phyloP scores from a whole-genome alignment of 2,888 invertebrate species.

The Meiosimyza platycephala region DNA sequence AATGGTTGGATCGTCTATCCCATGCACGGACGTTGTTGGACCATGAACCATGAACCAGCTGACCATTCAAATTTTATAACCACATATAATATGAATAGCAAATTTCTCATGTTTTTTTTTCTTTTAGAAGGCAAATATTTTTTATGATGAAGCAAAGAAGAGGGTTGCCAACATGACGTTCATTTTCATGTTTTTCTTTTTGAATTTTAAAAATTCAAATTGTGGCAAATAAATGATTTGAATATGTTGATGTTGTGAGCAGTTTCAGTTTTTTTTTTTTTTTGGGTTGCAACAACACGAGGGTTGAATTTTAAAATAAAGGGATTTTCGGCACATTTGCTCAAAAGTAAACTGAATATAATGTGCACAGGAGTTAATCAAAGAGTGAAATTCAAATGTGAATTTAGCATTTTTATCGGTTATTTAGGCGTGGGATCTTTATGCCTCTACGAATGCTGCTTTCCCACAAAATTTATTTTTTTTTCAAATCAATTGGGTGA shows the following conservation, averaged over 20 bases:
- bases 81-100: constrained; percentile 47
- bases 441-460: no score
- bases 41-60: constrained; percentile 43
- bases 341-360: no score
- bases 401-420: constrained; percentile 28
- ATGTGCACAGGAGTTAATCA: constrained; percentile 8
- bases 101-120: constrained; percentile 37
- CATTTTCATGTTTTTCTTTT: no score
- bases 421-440: background rate
- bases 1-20: constrained; percentile 45
- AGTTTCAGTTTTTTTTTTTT: no score
- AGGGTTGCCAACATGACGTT: constrained; percentile 44
- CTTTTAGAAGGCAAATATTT: constrained; percentile 39
- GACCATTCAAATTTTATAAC: constrained; percentile 45
- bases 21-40: constrained; percentile 39
- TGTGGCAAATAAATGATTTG: constrained; percentile 24
- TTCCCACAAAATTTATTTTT: no score
- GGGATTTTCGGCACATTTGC: no score
- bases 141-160: constrained; percentile 46
- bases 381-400: constrained; percentile 23
- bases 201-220: constrained; percentile 25
- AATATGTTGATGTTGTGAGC: constrained; percentile 6
- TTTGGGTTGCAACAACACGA: constrained; percentile 43
- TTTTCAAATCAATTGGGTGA: constrained; percentile 59
- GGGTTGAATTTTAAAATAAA: constrained; percentile 51